Percentiles rank a stretch among this genome's conserved stretches.
Conservation (phyloP, 2,888 invertebrate genomes). For the Microctonus aethiopoides region DNA sequence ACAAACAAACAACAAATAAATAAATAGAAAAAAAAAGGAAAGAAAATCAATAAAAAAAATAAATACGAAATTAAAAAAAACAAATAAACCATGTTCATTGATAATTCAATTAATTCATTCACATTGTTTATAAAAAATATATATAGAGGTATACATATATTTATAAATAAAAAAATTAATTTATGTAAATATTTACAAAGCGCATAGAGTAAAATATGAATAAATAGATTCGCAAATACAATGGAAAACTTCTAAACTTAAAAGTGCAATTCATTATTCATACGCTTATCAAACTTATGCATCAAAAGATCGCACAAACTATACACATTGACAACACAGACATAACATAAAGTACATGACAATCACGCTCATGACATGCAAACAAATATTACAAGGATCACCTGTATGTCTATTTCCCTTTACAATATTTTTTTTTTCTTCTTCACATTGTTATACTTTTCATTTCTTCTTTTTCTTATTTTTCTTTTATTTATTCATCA, state of each 20-base stretch:
- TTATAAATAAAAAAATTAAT: neutral
- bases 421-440: neutral
- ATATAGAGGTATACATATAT: neutral
- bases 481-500: too few species aligned
- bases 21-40: constrained; percentile 16
- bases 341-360: constrained; percentile 21
- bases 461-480: too few species aligned
- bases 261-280: neutral
- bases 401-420: neutral
- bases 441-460: neutral
- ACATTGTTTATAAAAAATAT: neutral
- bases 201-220: too few species aligned
- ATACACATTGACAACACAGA: too few species aligned
- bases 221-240: too few species aligned
- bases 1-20: neutral
- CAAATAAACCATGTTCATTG: neutral
- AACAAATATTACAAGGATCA: constrained; percentile 22
- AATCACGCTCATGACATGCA: constrained; percentile 22
- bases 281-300: neutral
- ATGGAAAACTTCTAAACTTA: neutral
- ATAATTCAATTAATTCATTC: constrained; percentile 21
- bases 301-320: too few species aligned
- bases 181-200: too few species aligned
- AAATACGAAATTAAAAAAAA: neutral
- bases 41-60: neutral